phyloP scores from a whole-genome alignment of 2,113 vertebrate species.

The Spea multiplicata region DNA sequence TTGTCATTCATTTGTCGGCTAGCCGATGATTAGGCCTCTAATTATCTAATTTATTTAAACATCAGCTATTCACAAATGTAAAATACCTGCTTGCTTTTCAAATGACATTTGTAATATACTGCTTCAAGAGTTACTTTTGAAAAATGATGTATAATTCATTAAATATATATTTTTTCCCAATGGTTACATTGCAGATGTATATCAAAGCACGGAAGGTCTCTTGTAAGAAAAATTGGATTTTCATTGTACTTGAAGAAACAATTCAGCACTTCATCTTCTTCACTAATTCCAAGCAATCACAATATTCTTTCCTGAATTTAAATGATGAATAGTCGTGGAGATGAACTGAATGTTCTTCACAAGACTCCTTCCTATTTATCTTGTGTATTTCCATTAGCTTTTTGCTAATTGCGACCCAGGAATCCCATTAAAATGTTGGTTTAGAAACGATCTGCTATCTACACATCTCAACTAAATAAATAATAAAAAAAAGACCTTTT shows the following conservation, averaged over 20 bases:
- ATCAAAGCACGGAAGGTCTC: slow-evolving; percentile 58
- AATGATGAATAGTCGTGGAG: slow-evolving; percentile 53
- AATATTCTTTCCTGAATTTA: slow-evolving; percentile 57
- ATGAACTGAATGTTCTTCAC: slow-evolving; percentile 55
- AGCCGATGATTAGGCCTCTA: slow-evolving; percentile 62
- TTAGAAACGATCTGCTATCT: slow-evolving; percentile 72
- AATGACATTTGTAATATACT: slow-evolving; percentile 57
- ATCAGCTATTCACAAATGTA: slow-evolving; percentile 63
- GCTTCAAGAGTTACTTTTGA: slow-evolving; percentile 66
- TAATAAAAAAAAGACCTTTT: slow-evolving; percentile 56
- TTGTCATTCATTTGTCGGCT: slow-evolving; percentile 63
- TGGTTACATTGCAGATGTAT: slow-evolving; percentile 58
- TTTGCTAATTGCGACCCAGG: slow-evolving; percentile 54
- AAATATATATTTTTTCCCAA: slow-evolving; percentile 61
- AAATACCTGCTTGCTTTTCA: slow-evolving; percentile 65
- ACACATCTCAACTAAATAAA: slow-evolving; percentile 71
- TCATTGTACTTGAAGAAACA: slow-evolving; percentile 52
- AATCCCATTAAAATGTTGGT: slow-evolving; percentile 64
- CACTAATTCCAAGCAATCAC: slow-evolving; percentile 52
- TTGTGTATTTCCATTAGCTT: slow-evolving; percentile 62
- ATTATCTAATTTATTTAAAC: slow-evolving; percentile 65
- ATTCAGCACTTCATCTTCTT: slow-evolving; percentile 32
- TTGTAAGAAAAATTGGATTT: slow-evolving; percentile 55
- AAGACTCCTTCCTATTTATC: slow-evolving; percentile 59
- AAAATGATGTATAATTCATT: slow-evolving; percentile 68